Percentiles rank a stretch among this genome's conserved stretches.
Conservation (phyloP, 30 jellyfish, hydroid and myxozoan genomes). For the Catostylus mosaicus region DNA sequence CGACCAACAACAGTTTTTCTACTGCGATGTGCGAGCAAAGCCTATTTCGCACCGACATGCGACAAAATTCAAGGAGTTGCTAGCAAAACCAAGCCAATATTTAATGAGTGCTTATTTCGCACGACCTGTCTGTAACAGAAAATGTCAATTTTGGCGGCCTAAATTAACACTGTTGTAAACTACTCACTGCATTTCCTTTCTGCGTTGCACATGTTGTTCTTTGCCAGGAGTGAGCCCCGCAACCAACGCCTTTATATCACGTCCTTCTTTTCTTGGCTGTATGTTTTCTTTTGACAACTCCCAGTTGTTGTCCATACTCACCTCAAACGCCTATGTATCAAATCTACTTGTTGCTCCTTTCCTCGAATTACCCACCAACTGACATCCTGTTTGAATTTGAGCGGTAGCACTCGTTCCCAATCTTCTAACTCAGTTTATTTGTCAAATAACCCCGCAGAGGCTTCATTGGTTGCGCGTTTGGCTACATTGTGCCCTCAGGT, state of each 20-base stretch:
- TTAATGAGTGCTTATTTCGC: too few species aligned
- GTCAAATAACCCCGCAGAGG: too few species aligned
- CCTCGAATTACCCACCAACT: conserved; percentile 21
- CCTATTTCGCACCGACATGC: not conserved
- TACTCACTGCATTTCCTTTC: conserved; percentile 69
- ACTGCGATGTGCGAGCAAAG: not conserved
- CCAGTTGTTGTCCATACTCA: conserved; percentile 77
- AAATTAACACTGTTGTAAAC: not conserved
- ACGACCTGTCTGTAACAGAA: too few species aligned
- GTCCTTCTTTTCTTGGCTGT: conserved; percentile 85
- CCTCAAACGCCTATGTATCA: not conserved
- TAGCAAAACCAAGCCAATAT: too few species aligned
- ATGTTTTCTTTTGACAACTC: conserved; percentile 86
- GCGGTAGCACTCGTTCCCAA: conserved; percentile 35
- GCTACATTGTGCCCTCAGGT: too few species aligned
- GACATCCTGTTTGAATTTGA: conserved; percentile 15
- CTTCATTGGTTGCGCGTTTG: too few species aligned
- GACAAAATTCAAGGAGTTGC: too few species aligned
- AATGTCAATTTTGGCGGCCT: too few species aligned
- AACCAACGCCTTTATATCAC: conserved; percentile 46
- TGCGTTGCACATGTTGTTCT: conserved; percentile 13
- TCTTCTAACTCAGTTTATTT: too few species aligned
- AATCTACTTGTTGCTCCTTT: not conserved
- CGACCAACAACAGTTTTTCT: not conserved
- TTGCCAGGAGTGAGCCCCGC: conserved; percentile 60